Conservation (phyloP, 2,797 vertebrate genomes). For the Pseudopleuronectes americanus region DNA sequence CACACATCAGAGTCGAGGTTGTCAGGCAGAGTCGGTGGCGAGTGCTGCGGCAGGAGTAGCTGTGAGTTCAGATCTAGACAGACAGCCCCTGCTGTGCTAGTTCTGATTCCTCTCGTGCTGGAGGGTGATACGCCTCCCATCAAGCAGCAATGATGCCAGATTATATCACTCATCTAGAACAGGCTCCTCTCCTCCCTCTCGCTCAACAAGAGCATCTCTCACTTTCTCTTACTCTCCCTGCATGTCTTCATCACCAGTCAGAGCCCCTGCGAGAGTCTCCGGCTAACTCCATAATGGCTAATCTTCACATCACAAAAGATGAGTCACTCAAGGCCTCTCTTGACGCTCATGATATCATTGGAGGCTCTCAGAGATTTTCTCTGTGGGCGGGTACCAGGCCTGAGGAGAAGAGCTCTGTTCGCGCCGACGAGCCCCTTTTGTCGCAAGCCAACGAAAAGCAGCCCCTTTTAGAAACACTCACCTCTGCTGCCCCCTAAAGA, state of each 20-base stretch:
- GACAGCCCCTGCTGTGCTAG: constrained; percentile 72
- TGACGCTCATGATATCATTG: constrained; percentile 76
- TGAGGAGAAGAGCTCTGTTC: constrained; percentile 29
- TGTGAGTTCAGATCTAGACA: constrained; percentile 69
- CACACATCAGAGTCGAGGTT: constrained; percentile 62
- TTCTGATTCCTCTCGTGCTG: constrained; percentile 68
- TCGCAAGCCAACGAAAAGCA: constrained; percentile 69
- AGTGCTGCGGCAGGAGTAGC: constrained; percentile 59
- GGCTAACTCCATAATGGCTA: constrained; percentile 58
- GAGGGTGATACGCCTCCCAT: constrained; percentile 70
- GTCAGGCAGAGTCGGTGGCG: constrained; percentile 68
- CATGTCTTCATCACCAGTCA: constrained; percentile 58
- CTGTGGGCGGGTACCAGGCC: constrained; percentile 60
- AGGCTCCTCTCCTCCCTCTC: constrained; percentile 62
- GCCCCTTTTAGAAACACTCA: constrained; percentile 76
- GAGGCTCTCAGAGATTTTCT: constrained; percentile 74
- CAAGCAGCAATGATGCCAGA: constrained; percentile 78
- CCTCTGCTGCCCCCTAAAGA: constrained; percentile 85
- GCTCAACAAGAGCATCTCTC: constrained; percentile 60
- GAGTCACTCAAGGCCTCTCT: constrained; percentile 72
- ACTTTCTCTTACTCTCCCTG: constrained; percentile 39
- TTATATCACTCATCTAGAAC: constrained; percentile 76
- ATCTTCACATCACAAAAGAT: constrained; percentile 75
- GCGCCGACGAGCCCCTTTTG: constrained; percentile 65
- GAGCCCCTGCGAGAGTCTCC: constrained; percentile 54